phyloP scores from a whole-genome alignment of 1,140 invertebrate genomes.

The Geopemphigus sp. region DNA sequence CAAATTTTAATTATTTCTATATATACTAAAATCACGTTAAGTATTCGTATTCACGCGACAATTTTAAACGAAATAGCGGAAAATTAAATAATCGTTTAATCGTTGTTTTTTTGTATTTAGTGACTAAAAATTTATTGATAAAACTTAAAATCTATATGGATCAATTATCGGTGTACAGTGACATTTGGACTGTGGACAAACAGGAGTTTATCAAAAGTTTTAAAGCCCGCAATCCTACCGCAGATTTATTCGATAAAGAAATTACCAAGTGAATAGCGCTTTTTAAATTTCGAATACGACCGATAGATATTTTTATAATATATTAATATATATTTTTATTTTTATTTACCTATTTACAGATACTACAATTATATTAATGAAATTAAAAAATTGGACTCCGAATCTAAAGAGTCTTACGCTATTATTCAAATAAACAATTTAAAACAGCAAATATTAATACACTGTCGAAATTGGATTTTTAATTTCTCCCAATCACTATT shows the following conservation, averaged over 20 bases:
- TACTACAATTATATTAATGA: neutral
- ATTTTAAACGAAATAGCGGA: too few relatives aligned
- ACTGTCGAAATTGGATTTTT: conserved; percentile 15
- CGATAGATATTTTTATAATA: neutral
- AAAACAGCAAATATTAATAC: neutral
- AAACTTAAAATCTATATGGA: neutral
- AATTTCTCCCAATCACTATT: neutral
- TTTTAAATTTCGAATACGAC: neutral
- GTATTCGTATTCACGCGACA: too few relatives aligned
- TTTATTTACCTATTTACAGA: too few relatives aligned
- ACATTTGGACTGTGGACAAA: conserved; percentile 15
- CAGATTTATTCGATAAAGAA: neutral
- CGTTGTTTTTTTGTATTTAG: neutral
- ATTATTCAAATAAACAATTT: neutral
- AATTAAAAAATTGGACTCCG: neutral
- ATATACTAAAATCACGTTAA: too few relatives aligned
- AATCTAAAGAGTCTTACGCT: neutral
- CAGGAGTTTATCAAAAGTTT: neutral
- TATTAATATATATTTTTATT: too few relatives aligned
- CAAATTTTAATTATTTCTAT: too few relatives aligned
- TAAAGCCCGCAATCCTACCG: neutral
- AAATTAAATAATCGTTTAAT: too few relatives aligned
- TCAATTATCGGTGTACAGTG: neutral
- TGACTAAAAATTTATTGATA: neutral
- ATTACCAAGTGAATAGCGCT: neutral